These are phyloP conservation scores for Drosophila auraria DNA, from an alignment of 1,140 invertebrate genomes.

Conservation along the genomic window DNA sequence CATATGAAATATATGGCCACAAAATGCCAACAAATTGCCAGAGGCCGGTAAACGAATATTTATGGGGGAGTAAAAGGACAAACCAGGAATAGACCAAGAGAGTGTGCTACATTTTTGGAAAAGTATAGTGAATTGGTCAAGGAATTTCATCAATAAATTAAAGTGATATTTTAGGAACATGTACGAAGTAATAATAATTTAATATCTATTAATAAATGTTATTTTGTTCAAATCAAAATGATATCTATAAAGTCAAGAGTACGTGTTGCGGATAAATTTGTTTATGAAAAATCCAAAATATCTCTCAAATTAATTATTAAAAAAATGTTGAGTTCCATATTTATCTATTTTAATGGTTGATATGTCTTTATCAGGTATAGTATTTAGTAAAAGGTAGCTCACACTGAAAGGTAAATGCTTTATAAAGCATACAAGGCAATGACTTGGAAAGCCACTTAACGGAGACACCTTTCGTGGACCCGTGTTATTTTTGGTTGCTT, in stretches of 20 bases:
- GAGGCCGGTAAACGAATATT: conserved; percentile 30
- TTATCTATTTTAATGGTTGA: background rate
- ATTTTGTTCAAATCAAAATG: too few species aligned
- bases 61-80: conserved; percentile 5
- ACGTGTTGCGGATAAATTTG: background rate
- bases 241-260: too few species aligned
- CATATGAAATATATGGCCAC: conserved; percentile 45
- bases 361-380: background rate
- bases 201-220: too few species aligned
- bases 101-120: background rate
- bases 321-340: background rate
- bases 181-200: too few species aligned
- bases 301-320: too few species aligned
- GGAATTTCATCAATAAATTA: background rate
- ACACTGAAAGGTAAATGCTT: background rate
- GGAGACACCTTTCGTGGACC: conserved; percentile 11
- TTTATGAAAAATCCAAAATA: background rate
- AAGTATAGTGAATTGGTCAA: background rate
- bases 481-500: background rate
- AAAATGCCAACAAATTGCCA: conserved; percentile 33
- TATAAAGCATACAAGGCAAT: background rate
- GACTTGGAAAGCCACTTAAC: conserved; percentile 26
- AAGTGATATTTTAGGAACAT: background rate
- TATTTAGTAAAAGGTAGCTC: too few species aligned
- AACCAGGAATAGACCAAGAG: background rate